Base-by-base conservation (phyloP, 2,113 vertebrate genomes). In the Apodemus sylvaticus region DNA sequence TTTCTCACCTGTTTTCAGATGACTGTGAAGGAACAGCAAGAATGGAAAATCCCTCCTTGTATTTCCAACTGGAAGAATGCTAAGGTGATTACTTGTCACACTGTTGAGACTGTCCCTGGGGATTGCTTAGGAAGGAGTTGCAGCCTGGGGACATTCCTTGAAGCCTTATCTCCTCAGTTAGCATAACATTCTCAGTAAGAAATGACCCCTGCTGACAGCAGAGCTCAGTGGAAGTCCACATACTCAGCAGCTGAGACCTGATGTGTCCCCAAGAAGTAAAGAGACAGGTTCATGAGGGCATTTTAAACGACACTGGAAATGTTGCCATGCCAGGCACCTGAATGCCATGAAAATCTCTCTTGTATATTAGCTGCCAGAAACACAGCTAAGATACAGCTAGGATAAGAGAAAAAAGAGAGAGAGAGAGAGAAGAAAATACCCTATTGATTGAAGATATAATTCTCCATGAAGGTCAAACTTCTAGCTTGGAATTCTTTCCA, bases 41-140 rank as follows among this genome's bases (percentile, higher is more conserved):
- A 99, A 81, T 99, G 99, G 99, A 99, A 99, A 98, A 99, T 99
- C 98, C 99, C 99, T 97, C 99, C 99, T 0, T 99, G 99, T 98
- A 99, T 99, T 98, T 99, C 99, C 97, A 99, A 99, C 98, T 99
- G 99, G 99, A 99, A 99, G 98, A 99, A 99, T 90, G 99, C 99
- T 74, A 99, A 99, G 99, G 99, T 99, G 98, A 98, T 51, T 97
- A 97, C 96, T 14, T 96, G 95, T n/a, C n/a, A 55, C 91, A 93
- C 14, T 87, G n/a, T 96, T 96, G 55, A 64, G 78, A 17, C 97
- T 79, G 39, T 29, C 48, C 96, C 73, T 97, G 68, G 45, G 83
- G 97, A 93, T 95, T 34, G 86, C 90, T 36, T 90, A 1, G 77
- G 55, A 94, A 94, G 90, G 4, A 78, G 34, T 36, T 94, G 83